Base-by-base conservation (phyloP, 2,888 invertebrate species). In the Melanchra persicariae region DNA sequence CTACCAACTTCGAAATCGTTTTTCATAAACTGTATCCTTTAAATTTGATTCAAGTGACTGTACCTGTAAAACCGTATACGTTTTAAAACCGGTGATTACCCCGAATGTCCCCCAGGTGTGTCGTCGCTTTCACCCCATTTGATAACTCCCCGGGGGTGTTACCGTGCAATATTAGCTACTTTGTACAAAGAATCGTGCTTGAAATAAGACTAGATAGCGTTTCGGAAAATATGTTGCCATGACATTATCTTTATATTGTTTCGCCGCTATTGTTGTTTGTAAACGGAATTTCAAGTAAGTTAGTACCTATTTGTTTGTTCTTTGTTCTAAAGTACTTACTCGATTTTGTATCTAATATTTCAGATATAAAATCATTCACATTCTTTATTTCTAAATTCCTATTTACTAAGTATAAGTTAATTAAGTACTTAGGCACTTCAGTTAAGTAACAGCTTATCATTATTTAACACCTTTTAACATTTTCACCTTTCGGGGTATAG, bases 151-250 rank as follows among this genome's bases (percentile, higher is more conserved):
- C 19, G 1, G 47, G 54, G 58, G 40, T 54, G 43, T 58, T n/a
- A 52, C 82, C 37, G 55, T 77, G 67, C 71, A 71, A 77, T 77
- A 77, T 77, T 64, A 71, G 67, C 72, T 57, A 64, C 63, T 82
- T 81, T 55, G 43, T 71, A 45, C 60, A 82, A 77, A 81, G 82
- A 71, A 77, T 82, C 62, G 65, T 58, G 63, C 55, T 72, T 59
- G 61, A 58, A 82, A 82, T 68, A 68, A 62, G 51, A 62, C 72
- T 68, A 72, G 82, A 78, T 82, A 78, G 62, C 61, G 62, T 55
- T 81, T 81, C n/a, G 52, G 51, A 79, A 82, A 78, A 82, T 78
- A 81, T 82, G 79, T 79, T 65, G n/a, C 57, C 61, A 40, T n/a
- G 61, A 67, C 66, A 67, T 79, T 68, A 72, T 78, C 73, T 78